Base-by-base conservation (phyloP, 1,140 invertebrate genomes). In the Pentalonia nigronervosa region DNA sequence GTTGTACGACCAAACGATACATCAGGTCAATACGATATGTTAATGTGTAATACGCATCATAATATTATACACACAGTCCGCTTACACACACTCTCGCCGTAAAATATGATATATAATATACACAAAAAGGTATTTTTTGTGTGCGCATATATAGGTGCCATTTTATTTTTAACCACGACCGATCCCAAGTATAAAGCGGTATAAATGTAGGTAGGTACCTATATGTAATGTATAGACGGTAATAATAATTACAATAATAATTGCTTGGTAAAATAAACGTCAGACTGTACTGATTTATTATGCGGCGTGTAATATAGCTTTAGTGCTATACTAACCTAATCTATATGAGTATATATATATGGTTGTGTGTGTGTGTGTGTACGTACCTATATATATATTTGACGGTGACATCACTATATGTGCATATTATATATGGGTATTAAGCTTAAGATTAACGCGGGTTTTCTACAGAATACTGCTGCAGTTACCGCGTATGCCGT, bases 371-470 rank as follows among this genome's bases (percentile, higher is more conserved):
- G 50, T 50, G 17, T 50, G 48, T 7, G 0, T 53, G 20, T 50
- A 20, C 3, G 17, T 17, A 50, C 21, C 0, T 53, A 21, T 53
- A 23, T 53, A 23, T 53, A 53, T 53, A 76, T 76, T 76, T n/a
- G 60, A n/a, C 30, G 30, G 60, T 76, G 30, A 76, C 60, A 76
- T 14, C 60, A 76, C 30, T 67, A 76, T n/a, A 76, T 76, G 14
- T 76, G 60, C 60, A n/a, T n/a, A n/a, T n/a, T n/a, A 17, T 76
- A 76, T 17, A 7, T 34, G n/a, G 60, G 60, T 76, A n/a, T 67
- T n/a, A 76, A 76, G 60, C 60, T 76, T 76, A 76, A 76, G 60
- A 76, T 76, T 76, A 76, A 76, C 60, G n/a, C 60, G 60, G 60
- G 30, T 76, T 76, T 76, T 34, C n/a, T 76, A n/a, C 30, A 17